Percentiles rank a stretch among this genome's conserved stretches.
Conservation (phyloP, 2,113 vertebrate genomes). For the Phocoena phocoena region DNA sequence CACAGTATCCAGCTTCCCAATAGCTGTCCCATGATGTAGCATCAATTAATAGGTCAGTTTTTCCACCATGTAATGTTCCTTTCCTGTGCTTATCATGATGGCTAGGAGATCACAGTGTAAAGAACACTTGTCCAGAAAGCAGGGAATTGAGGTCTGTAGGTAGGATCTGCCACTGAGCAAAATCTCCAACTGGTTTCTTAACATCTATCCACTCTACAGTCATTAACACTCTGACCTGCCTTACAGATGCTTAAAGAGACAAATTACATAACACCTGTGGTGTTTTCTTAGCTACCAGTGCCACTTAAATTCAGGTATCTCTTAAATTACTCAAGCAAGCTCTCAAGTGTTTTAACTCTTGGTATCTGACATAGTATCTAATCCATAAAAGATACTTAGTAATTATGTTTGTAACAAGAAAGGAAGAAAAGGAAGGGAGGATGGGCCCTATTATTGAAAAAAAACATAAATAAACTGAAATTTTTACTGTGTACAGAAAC, state of each 20-base stretch:
- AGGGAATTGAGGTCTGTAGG: not conserved
- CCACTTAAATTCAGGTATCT: conserved; percentile 39
- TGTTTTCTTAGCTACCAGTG: not conserved
- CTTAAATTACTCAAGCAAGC: conserved; percentile 30
- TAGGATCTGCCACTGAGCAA: not conserved
- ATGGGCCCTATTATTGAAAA: not conserved
- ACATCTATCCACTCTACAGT: not conserved
- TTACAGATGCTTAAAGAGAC: not conserved
- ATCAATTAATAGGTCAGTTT: not conserved
- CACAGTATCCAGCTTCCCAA: not conserved
- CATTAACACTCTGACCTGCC: not conserved
- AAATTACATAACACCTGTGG: not conserved
- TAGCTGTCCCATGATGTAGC: not conserved
- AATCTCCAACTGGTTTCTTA: not conserved
- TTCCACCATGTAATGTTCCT: not conserved
- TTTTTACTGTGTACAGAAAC: conserved; percentile 10
- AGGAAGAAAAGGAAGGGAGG: not conserved
- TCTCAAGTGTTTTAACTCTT: conserved; percentile 43
- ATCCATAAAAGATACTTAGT: conserved; percentile 21
- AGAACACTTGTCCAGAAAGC: not conserved
- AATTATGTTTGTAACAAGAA: conserved; percentile 49
- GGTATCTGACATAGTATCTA: not conserved
- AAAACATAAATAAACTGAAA: not conserved
- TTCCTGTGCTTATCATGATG: not conserved
- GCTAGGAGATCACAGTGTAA: not conserved